Percentiles rank a stretch among this genome's conserved stretches.
phyloP scores from a whole-genome alignment of 2,888 invertebrate species.

The Stenolophus ochropezus region DNA sequence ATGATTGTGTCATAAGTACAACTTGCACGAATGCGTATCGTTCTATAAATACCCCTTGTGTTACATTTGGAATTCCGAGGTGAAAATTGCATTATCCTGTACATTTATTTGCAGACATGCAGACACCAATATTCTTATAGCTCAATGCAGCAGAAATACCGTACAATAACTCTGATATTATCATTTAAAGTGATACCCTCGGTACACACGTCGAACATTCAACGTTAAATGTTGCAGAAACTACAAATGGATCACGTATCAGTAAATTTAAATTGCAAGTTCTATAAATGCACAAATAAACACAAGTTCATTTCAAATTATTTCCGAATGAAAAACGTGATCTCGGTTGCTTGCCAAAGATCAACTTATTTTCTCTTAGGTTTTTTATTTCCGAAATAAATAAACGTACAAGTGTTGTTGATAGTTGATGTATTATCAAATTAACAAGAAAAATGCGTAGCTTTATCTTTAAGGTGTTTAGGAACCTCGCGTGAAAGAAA shows the following conservation, averaged over 20 bases:
- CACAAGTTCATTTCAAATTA: not conserved
- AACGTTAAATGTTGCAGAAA: not conserved
- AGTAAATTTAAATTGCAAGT: not conserved
- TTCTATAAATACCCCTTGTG: no score
- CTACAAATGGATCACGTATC: not conserved
- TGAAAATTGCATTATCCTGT: not conserved
- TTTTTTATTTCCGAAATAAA: not conserved
- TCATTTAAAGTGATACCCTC: not conserved
- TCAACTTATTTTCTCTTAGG: not conserved
- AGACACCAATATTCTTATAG: not conserved
- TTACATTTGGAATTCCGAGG: not conserved
- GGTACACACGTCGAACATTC: not conserved
- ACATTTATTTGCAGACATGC: not conserved
- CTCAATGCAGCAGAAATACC: not conserved
- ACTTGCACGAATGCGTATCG: no score
- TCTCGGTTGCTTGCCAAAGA: not conserved
- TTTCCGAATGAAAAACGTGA: constrained; percentile 6
- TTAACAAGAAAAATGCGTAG: not conserved
- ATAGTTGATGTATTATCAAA: constrained; percentile 18
- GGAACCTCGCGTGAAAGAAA: not conserved
- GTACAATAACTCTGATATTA: not conserved
- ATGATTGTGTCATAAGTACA: no score
- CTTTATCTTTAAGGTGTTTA: not conserved
- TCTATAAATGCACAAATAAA: not conserved
- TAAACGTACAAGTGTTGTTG: not conserved